phyloP scores from a whole-genome alignment of 2,888 invertebrate genomes.

The Glaucopsyche alexis region DNA sequence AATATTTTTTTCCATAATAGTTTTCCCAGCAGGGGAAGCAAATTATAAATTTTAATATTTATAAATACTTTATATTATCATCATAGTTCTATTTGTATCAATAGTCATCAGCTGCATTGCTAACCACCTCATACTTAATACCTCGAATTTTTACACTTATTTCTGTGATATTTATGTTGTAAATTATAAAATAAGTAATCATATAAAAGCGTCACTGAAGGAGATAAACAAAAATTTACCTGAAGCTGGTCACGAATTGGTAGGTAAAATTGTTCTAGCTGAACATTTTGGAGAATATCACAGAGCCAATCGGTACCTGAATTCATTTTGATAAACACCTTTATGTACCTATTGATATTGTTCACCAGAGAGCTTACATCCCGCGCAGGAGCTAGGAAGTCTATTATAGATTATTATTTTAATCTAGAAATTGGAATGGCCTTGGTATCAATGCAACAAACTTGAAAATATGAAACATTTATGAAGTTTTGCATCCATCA shows the following conservation, averaged over 20 bases:
- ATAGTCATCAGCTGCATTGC: too few relatives aligned
- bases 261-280: slow-evolving; percentile 93
- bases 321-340: slow-evolving; percentile 56
- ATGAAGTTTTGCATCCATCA: not conserved
- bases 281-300: slow-evolving; percentile 92
- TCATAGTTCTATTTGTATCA: too few relatives aligned
- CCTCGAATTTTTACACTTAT: too few relatives aligned
- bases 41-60: too few relatives aligned
- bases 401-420: slow-evolving; percentile 42
- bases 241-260: slow-evolving; percentile 95
- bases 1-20: too few relatives aligned
- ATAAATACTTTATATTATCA: too few relatives aligned
- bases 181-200: too few relatives aligned
- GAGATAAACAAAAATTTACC: slow-evolving; percentile 60
- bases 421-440: slow-evolving; percentile 12
- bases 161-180: too few relatives aligned
- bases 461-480: not conserved
- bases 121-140: too few relatives aligned
- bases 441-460: slow-evolving; percentile 7
- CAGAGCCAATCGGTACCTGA: slow-evolving; percentile 88
- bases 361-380: slow-evolving; percentile 55
- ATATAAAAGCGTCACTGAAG: too few relatives aligned
- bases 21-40: too few relatives aligned
- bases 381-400: slow-evolving; percentile 56
- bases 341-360: slow-evolving; percentile 42